Evolutionary conservation across 2,797 vertebrate species (phyloP).

Genomic region (Chiloscyllium punctatum): DNA sequence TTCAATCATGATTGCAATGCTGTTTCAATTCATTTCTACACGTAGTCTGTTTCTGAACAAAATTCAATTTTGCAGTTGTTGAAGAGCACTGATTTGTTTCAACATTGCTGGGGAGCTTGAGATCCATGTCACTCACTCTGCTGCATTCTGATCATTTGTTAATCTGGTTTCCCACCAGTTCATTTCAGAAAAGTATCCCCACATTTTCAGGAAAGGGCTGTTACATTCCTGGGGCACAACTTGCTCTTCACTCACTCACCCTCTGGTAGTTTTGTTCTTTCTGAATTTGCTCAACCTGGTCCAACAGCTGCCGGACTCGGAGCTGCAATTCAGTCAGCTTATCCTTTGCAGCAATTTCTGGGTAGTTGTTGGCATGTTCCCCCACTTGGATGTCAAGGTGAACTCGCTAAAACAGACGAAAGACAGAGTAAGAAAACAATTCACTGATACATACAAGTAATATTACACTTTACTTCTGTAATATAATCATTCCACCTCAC

Average conservation of each 20-base stretch:
- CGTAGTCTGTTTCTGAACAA: not conserved
- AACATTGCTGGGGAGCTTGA: not conserved
- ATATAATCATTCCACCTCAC: not conserved
- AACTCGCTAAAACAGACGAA: conserved; percentile 62
- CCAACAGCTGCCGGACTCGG: conserved; percentile 78
- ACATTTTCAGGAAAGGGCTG: not conserved
- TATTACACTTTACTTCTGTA: no score
- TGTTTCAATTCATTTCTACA: not conserved
- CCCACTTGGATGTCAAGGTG: conserved; percentile 91
- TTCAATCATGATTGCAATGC: not conserved
- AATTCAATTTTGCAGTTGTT: not conserved
- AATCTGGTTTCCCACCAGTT: not conserved
- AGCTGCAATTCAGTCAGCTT: conserved; percentile 88
- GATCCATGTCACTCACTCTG: not conserved
- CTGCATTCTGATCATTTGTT: not conserved
- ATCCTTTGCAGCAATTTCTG: conserved; percentile 89
- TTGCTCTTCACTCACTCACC: conserved; percentile 59
- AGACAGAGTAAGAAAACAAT: not conserved
- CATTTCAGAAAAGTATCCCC: not conserved
- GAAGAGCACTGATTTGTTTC: not conserved
- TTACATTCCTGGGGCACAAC: not conserved
- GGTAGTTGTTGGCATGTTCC: conserved; percentile 91
- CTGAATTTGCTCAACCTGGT: conserved; percentile 92
- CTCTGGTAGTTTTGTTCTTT: conserved; percentile 95
- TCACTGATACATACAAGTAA: not conserved